Evolutionary conservation across 2,888 invertebrate genomes (phyloP), one percentile per base, ranked within the genome.

Genomic region (Tanytarsus gracilentus): DNA sequence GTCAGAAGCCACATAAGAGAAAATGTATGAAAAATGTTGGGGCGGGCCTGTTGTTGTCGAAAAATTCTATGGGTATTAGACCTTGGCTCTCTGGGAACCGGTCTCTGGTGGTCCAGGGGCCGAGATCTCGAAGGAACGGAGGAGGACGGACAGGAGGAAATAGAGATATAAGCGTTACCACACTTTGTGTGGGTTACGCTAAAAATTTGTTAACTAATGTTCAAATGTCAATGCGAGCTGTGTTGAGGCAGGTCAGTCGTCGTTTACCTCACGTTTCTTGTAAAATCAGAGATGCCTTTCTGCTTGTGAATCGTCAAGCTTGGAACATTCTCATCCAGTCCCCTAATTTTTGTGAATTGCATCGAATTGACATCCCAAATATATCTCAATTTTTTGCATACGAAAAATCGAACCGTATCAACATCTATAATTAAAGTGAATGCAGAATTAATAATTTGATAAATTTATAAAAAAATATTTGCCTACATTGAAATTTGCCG

Each of bases 361-460:
- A 79, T 79, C 23, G 79, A 79, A 27, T 79, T 78, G 0, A 72
- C 72, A 68, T 91, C 86, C 91, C 92, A 94, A 18, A 92, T 77
- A 66, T 92, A 85, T 0, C 81, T 80, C 63, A 89, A 78, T 70
- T 92, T 93, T 70, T 94, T 93, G 69, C 90, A 91, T 0, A 78
- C 79, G 72, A 94, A 91, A 64, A 82, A 77, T 2, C 84, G 77
- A 59, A 83, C 75, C 50, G 76, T 76, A 53, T 79, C 77, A 27
- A 80, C 77, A 60, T 74, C 82, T 85, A 66, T 2, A 70, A 69
- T 61, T 48, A 61, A 61, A 62, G 61, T 25, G 9, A 39, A 55
- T 7, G n/a, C 6, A 1, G 50, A 27, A 16, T 16, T 16, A 51
- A 21, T 30, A 18, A 51, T 11, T 14, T 11, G 7, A 23, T 11